Base-by-base conservation (phyloP, 2,113 vertebrate species). In the Promerops cafer region DNA sequence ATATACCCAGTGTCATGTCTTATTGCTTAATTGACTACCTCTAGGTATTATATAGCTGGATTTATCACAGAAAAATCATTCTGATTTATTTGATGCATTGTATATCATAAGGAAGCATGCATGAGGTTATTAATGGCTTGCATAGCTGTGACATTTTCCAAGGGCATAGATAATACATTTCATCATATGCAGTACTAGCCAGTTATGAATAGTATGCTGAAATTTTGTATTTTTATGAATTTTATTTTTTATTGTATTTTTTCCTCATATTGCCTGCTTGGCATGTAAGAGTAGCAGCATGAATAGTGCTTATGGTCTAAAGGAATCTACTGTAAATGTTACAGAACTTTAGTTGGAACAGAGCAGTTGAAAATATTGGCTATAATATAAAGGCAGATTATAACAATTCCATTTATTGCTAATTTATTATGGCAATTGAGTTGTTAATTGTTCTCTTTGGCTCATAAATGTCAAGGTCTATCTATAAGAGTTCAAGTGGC, bases 361-460 rank as follows among this genome's bases (percentile, higher is more conserved):
- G 5, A 78, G 59, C 22, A 44, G 53, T 40, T 89, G 88, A 49
- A 94, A 95, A 90, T 94, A 94, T 44, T 92, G 61, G 59, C 28
- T 83, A 21, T 63, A 94, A 91, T 79, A 95, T 64, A 91, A 92
- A 90, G 82, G 13, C 42, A 94, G 66, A 96, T 90, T 93, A 76
- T 83, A 96, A 93, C 76, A 96, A 90, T 92, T 96, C 63, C 88
- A 93, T 94, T 93, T 95, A 75, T 82, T 97, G 17, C 12, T 94
- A 96, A 98, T 97, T 96, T 98, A 96, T 94, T 96, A 65, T 60
- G 60, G 30, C 33, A 91, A 59, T 86, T 89, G 53, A 93, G 63
- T 39, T 91, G 37, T 96, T 97, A 97, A 97, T 96, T 97, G 84
- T 79, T 93, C 83, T 91, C 49, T 95, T 93, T 86, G 61, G 45